phyloP scores from a whole-genome alignment of 2,888 invertebrate genomes.

The Microplitis manilae region DNA sequence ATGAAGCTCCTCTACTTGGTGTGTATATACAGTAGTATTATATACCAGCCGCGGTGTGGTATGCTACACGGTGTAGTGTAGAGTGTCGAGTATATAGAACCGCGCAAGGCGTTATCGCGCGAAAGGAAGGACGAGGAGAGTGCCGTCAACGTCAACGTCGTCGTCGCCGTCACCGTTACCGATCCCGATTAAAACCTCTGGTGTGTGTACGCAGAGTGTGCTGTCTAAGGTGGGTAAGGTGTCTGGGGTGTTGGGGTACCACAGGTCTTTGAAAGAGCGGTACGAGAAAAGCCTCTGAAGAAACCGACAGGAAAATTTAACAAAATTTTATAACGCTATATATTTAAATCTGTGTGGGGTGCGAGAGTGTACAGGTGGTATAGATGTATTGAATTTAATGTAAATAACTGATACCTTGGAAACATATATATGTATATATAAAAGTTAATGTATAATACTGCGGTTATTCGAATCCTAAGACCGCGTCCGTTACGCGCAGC shows the following conservation, averaged over 20 bases:
- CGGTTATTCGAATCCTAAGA: constrained; percentile 14
- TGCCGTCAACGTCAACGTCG: not conserved
- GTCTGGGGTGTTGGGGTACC: no score
- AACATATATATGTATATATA: not conserved
- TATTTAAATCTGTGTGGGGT: not conserved
- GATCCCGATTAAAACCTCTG: not conserved
- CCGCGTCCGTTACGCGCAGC: constrained; percentile 31
- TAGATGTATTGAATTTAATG: not conserved
- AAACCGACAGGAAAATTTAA: constrained; percentile 22
- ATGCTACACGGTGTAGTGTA: not conserved
- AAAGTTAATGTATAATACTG: constrained; percentile 23
- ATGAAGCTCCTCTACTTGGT: constrained; percentile 8
- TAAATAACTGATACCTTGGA: not conserved
- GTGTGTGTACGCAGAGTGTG: not conserved
- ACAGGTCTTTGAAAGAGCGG: not conserved
- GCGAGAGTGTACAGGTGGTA: no score
- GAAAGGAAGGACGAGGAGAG: constrained; percentile 22
- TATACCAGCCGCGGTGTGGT: not conserved
- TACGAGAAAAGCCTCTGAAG: not conserved
- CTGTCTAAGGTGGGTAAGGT: not conserved
- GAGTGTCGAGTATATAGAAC: not conserved
- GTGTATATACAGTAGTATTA: constrained; percentile 2
- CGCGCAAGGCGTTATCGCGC: constrained; percentile 28
- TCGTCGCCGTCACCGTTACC: not conserved
- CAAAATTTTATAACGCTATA: not conserved